These are phyloP conservation scores for Trogon melanurus DNA, from an alignment of 2,113 vertebrate species.

Conservation along the genomic window DNA sequence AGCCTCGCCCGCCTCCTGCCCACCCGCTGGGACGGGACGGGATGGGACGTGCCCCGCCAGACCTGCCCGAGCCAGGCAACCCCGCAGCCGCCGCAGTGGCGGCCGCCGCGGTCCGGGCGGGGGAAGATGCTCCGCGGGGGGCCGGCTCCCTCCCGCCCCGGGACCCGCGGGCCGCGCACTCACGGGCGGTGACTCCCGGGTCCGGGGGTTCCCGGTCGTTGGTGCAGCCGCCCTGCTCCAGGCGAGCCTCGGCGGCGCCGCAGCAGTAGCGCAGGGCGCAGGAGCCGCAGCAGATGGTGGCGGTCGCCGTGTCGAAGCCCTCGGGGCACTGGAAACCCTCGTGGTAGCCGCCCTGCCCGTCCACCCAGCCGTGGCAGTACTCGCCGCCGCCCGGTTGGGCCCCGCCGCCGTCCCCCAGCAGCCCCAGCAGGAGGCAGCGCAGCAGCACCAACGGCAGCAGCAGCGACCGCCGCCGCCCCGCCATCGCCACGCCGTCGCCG, in stretches of 20 bases:
- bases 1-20: neutral
- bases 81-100: neutral
- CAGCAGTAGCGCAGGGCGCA: conserved; percentile 94
- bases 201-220: conserved; percentile 86
- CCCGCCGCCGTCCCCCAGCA: conserved; percentile 80
- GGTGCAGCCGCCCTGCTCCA: conserved; percentile 93
- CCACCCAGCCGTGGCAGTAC: conserved; percentile 96
- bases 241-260: conserved; percentile 87
- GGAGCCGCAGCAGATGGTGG: conserved; percentile 94
- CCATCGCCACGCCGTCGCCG: neutral
- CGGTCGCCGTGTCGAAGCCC: conserved; percentile 90
- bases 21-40: neutral
- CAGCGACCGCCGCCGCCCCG: conserved; percentile 52
- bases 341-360: conserved; percentile 86
- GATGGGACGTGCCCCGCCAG: too few relatives aligned
- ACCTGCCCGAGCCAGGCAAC: too few relatives aligned
- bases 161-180: conserved; percentile 55
- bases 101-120: neutral
- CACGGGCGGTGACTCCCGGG: conserved; percentile 86
- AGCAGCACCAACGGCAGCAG: conserved; percentile 43
- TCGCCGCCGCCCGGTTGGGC: conserved; percentile 84
- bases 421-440: conserved; percentile 82
- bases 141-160: neutral
- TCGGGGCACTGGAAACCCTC: conserved; percentile 97
- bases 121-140: neutral